Evolutionary conservation across 1,140 invertebrate species (phyloP).

Genomic region (Drosophila bifasciata): DNA sequence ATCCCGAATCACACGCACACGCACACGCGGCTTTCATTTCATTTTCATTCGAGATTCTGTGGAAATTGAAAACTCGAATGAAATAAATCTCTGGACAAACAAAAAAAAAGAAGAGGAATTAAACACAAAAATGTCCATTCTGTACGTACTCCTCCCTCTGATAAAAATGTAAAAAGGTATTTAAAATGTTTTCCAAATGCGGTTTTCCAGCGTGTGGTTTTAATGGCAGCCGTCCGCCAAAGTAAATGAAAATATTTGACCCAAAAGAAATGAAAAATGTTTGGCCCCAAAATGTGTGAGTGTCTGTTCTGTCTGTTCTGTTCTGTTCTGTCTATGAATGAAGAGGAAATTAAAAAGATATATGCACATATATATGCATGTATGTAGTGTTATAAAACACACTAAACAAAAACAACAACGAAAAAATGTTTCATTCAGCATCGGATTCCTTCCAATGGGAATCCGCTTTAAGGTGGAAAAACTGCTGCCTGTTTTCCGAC

Average conservation of each 20-base stretch:
- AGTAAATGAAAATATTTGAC: conserved; percentile 72
- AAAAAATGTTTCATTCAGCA: too few species aligned
- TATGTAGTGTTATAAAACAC: too few species aligned
- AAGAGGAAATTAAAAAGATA: conserved; percentile 29
- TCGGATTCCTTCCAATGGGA: too few species aligned
- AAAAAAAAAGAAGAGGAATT: conserved; percentile 43
- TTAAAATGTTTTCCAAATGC: conserved; percentile 77
- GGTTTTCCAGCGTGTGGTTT: conserved; percentile 60
- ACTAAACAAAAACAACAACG: too few species aligned
- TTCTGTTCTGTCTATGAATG: too few species aligned
- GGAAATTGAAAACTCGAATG: conserved; percentile 68
- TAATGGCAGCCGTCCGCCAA: conserved; percentile 47
- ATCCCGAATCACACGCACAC: too few species aligned
- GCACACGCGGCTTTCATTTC: too few species aligned
- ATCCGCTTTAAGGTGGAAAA: too few species aligned
- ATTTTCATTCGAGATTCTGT: conserved; percentile 13
- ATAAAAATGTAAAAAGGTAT: conserved; percentile 78
- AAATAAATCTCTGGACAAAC: conserved; percentile 74
- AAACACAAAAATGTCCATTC: conserved; percentile 42
- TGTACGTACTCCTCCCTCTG: conserved; percentile 43
- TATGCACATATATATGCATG: background rate
- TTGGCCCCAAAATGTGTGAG: background rate
- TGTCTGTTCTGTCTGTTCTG: conserved; percentile 1
- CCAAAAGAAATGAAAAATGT: conserved; percentile 37
- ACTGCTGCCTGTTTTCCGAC: too few species aligned